Conservation (phyloP, 2,888 invertebrate species). For the Orthosia incerta region DNA sequence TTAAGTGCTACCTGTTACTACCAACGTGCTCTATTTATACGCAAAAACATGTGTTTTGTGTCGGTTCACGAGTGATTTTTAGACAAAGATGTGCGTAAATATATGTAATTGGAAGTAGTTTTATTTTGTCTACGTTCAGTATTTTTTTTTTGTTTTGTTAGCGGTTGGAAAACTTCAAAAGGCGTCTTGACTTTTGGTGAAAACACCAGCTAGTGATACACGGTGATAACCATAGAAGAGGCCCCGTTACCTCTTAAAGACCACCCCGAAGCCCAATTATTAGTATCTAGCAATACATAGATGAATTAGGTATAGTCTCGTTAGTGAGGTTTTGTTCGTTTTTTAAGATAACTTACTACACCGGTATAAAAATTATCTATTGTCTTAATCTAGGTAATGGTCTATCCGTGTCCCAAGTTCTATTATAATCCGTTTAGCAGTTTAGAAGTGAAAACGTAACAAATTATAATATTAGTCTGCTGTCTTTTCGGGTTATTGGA, state of each 20-base stretch:
- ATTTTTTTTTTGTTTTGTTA: too few relatives aligned
- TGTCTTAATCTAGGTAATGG: neutral
- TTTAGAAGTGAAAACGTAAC: neutral
- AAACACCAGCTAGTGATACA: too few relatives aligned
- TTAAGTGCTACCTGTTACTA: slow-evolving; percentile 24
- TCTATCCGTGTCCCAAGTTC: neutral
- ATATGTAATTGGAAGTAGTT: neutral
- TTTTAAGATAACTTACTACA: too few relatives aligned
- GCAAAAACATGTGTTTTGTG: slow-evolving; percentile 10
- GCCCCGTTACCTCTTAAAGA: too few relatives aligned
- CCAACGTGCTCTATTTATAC: slow-evolving; percentile 32
- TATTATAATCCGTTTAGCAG: neutral
- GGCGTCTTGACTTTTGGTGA: too few relatives aligned
- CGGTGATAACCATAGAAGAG: too few relatives aligned
- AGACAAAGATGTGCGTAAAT: slow-evolving; percentile 2
- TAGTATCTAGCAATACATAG: too few relatives aligned
- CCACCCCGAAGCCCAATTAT: too few relatives aligned
- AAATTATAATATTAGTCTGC: neutral
- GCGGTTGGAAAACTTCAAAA: too few relatives aligned
- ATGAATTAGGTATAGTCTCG: too few relatives aligned
- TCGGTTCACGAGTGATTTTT: slow-evolving; percentile 22
- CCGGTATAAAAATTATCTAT: neutral
- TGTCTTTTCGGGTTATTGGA: too few relatives aligned
- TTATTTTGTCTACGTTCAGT: neutral
- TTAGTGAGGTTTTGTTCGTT: too few relatives aligned